Evolutionary conservation across 2,113 vertebrate genomes (phyloP).

Genomic region (Cyphomyrus plagiostoma): DNA sequence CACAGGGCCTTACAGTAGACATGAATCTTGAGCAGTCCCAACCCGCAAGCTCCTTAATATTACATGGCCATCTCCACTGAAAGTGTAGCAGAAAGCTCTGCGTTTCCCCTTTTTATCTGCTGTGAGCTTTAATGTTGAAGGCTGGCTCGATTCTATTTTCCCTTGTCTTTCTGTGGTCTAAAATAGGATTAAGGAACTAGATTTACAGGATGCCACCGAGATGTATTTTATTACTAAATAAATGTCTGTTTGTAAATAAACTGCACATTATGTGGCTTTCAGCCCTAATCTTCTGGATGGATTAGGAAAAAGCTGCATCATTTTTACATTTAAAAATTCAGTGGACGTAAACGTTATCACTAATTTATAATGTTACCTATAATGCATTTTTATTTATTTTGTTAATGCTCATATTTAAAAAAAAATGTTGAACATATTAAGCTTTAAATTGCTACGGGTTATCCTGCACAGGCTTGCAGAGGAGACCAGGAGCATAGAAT

Average conservation of each 20-base stretch:
- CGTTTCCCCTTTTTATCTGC: neutral
- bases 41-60: constrained; percentile 1
- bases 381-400: neutral
- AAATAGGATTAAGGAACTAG: neutral
- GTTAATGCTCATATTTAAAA: neutral
- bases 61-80: neutral
- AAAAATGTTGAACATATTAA: neutral
- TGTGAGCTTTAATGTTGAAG: constrained; percentile 1
- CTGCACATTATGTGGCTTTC: neutral
- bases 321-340: neutral
- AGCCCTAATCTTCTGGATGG: neutral
- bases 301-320: neutral
- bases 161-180: neutral
- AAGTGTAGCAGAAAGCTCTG: neutral
- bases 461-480: neutral
- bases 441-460: neutral
- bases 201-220: neutral
- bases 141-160: neutral
- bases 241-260: neutral
- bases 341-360: neutral
- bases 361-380: neutral
- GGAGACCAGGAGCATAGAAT: neutral
- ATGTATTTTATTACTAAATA: neutral
- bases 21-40: constrained; percentile 7
- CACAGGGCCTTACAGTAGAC: neutral